These are phyloP conservation scores for Clanis bilineata DNA, from an alignment of 2,888 invertebrate species.

Conservation along the genomic window DNA sequence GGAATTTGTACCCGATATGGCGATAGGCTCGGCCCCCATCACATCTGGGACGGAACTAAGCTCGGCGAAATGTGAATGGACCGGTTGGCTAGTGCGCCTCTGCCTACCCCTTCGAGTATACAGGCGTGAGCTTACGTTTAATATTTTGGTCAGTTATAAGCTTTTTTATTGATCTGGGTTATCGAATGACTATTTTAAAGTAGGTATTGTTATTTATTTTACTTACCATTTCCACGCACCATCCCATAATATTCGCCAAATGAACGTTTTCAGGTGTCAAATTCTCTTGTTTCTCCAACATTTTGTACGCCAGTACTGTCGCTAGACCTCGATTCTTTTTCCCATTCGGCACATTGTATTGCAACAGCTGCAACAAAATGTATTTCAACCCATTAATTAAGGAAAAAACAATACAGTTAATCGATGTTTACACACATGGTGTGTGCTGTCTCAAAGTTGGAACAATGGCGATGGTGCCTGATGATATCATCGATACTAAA, in stretches of 20 bases:
- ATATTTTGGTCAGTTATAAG: too few species aligned
- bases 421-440: slow-evolving; percentile 6
- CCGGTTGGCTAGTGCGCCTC: too few species aligned
- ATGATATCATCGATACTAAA: slow-evolving; percentile 15
- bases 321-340: slow-evolving; percentile 92
- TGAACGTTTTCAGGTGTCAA: slow-evolving; percentile 89
- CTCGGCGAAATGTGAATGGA: too few species aligned
- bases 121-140: too few species aligned
- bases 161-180: not conserved
- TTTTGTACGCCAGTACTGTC: slow-evolving; percentile 88
- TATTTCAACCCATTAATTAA: not conserved
- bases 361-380: slow-evolving; percentile 85
- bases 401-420: slow-evolving; percentile 8
- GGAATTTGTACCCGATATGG: too few species aligned
- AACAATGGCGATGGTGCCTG: not conserved
- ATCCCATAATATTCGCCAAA: slow-evolving; percentile 92
- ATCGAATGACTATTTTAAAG: not conserved
- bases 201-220: not conserved
- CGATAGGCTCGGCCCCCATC: too few species aligned
- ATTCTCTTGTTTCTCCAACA: slow-evolving; percentile 85
- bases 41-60: too few species aligned
- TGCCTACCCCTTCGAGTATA: too few species aligned
- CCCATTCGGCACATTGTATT: slow-evolving; percentile 96
- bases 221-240: slow-evolving; percentile 97
- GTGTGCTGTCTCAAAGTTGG: not conserved